phyloP scores from a whole-genome alignment of 2,888 invertebrate species.

The Iselma pallidipennis region DNA sequence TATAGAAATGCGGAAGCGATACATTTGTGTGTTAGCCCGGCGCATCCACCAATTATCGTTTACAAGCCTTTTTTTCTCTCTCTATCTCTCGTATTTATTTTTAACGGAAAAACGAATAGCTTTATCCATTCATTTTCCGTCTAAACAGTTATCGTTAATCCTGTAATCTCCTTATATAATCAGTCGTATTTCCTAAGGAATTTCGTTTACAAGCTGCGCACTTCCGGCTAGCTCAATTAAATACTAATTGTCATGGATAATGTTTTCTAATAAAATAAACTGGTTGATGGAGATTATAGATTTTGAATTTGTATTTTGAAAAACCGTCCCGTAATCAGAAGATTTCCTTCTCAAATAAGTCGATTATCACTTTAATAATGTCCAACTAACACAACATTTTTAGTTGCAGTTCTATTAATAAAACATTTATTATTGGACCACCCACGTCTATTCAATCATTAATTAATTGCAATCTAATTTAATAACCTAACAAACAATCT shows the following conservation, averaged over 20 bases:
- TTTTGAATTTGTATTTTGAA: neutral
- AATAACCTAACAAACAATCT: conserved; percentile 29
- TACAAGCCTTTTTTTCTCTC: neutral
- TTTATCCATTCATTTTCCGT: neutral
- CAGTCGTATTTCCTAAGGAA: neutral
- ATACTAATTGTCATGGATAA: neutral
- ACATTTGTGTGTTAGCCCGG: neutral
- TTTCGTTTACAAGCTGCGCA: neutral
- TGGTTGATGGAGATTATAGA: neutral
- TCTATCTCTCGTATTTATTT: no score
- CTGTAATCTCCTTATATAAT: neutral
- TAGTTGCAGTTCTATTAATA: conserved; percentile 20
- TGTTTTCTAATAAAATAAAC: neutral
- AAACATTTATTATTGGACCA: conserved; percentile 26
- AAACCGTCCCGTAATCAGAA: no score
- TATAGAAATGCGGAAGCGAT: neutral
- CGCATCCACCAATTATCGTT: neutral
- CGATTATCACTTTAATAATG: no score
- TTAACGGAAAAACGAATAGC: no score
- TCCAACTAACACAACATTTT: no score
- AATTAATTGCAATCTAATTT: conserved; percentile 29
- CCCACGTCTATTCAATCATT: conserved; percentile 28
- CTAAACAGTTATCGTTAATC: neutral
- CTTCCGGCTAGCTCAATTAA: neutral
- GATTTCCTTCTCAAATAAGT: no score